phyloP scores from a whole-genome alignment of 35 echinoderm and acorn worm species.

The Strongylocentrotus purpuratus region DNA sequence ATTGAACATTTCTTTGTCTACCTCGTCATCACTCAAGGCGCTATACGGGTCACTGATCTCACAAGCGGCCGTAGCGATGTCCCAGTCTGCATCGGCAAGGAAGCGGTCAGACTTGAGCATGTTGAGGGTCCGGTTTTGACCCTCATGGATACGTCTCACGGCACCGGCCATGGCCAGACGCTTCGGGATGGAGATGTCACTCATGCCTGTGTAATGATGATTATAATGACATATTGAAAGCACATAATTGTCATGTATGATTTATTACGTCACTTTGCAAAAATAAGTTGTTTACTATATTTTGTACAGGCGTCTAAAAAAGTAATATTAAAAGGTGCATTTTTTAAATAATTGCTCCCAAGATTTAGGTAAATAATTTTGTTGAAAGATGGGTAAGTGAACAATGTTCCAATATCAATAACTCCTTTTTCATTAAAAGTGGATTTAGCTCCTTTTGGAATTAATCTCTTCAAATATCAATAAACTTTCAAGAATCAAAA shows the following conservation, averaged over 20 bases:
- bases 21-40: conserved; percentile 1
- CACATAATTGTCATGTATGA: not conserved
- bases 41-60: conserved; percentile 86
- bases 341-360: too few species aligned
- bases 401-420: too few species aligned
- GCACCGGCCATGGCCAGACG: conserved; percentile 93
- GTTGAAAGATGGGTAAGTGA: too few species aligned
- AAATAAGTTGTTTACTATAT: too few species aligned
- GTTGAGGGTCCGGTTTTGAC: conserved; percentile 73
- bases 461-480: too few species aligned
- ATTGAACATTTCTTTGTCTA: not conserved
- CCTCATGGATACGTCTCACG: conserved; percentile 71
- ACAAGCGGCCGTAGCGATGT: conserved; percentile 73
- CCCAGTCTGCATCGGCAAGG: conserved; percentile 94
- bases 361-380: too few species aligned
- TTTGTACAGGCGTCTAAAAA: too few species aligned
- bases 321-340: too few species aligned
- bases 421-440: too few species aligned
- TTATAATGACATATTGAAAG: not conserved
- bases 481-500: too few species aligned
- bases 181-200: conserved; percentile 93
- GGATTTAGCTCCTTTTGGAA: too few species aligned
- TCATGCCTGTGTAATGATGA: conserved; percentile 76
- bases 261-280: not conserved
- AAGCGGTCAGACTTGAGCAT: conserved; percentile 97